These are phyloP conservation scores for Mormyrus iriodes DNA, from an alignment of 2,113 vertebrate genomes.

Conservation along the genomic window DNA sequence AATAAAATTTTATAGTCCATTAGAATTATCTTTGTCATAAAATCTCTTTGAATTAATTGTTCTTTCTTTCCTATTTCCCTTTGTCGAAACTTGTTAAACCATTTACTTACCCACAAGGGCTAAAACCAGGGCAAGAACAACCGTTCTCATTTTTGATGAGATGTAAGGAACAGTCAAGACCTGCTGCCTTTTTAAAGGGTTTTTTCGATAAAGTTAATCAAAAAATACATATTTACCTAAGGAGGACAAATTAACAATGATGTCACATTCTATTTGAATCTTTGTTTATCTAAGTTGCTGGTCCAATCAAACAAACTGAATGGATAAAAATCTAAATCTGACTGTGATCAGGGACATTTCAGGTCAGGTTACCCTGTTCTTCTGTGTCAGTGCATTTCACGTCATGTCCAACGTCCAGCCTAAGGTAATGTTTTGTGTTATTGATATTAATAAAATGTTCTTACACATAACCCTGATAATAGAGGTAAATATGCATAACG, in stretches of 20 bases:
- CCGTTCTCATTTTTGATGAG: constrained; percentile 63
- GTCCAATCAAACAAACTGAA: neutral
- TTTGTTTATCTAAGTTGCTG: neutral
- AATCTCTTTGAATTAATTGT: neutral
- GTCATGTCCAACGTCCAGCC: neutral
- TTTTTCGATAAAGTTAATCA: neutral
- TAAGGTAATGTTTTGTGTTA: neutral
- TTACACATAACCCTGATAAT: neutral
- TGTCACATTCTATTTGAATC: neutral
- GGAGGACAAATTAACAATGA: neutral
- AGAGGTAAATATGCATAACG: neutral
- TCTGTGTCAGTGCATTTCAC: neutral
- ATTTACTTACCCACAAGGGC: constrained; percentile 71
- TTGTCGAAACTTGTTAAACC: neutral
- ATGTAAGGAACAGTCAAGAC: neutral
- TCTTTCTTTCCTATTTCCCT: neutral
- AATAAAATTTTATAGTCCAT: neutral
- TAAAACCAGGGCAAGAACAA: constrained; percentile 63
- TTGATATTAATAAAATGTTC: neutral
- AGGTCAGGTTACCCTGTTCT: constrained; percentile 22
- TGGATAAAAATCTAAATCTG: neutral
- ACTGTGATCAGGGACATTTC: neutral
- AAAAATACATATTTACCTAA: neutral
- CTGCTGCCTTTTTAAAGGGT: neutral
- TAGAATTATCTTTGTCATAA: neutral